phyloP scores from a whole-genome alignment of 2,888 invertebrate genomes.

The Tenthredo livida region DNA sequence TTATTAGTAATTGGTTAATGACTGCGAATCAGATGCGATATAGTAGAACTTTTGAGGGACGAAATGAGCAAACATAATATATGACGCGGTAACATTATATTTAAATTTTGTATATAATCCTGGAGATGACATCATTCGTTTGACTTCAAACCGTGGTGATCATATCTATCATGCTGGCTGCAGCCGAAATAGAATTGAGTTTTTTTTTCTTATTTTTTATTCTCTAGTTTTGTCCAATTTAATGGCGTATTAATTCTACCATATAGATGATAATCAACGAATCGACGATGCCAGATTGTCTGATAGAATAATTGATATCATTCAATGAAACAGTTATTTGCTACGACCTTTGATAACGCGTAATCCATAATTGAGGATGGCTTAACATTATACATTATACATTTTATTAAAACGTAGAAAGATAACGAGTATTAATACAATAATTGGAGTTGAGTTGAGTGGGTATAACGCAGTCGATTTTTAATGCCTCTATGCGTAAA shows the following conservation, averaged over 20 bases:
- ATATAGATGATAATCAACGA: neutral
- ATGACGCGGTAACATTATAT: conserved; percentile 9
- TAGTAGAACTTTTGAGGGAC: neutral
- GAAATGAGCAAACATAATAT: neutral
- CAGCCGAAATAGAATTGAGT: neutral
- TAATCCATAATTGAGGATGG: neutral
- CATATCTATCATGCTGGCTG: neutral
- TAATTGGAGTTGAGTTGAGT: neutral
- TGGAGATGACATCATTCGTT: conserved; percentile 19
- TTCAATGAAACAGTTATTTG: neutral
- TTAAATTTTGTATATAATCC: conserved; percentile 30
- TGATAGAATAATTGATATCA: neutral
- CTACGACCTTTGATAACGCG: neutral
- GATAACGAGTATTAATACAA: neutral
- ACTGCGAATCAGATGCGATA: neutral
- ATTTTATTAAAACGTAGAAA: neutral
- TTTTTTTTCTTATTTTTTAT: neutral
- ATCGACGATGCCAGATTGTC: neutral
- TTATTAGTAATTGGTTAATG: neutral
- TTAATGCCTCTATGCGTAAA: neutral
- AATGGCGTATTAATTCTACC: neutral
- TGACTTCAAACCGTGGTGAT: neutral
- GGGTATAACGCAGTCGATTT: neutral
- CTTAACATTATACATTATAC: neutral
- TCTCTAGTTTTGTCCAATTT: neutral